These are phyloP conservation scores for Silurus glanis DNA, from an alignment of 2,113 vertebrate genomes.

Conservation along the genomic window DNA sequence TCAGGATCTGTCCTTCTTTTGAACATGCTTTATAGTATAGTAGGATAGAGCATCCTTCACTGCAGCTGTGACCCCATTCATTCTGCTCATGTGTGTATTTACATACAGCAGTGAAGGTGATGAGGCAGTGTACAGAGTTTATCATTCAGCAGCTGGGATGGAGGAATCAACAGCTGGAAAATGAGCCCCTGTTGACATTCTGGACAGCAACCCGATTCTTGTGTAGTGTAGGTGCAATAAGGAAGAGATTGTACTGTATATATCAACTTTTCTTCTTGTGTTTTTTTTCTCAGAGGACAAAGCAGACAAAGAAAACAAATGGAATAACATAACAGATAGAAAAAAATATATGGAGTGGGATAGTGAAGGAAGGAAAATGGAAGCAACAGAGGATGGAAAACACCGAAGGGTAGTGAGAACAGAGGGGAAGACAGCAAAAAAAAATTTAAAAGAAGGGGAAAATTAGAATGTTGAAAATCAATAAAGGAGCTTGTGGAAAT, in stretches of 20 bases:
- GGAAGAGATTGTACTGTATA: neutral
- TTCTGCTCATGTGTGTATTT: constrained; percentile 56
- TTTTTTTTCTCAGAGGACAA: neutral
- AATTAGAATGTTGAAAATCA: too few species aligned
- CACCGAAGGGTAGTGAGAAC: too few species aligned
- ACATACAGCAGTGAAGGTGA: constrained; percentile 61
- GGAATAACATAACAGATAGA: neutral
- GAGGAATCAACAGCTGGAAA: neutral
- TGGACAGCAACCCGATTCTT: neutral
- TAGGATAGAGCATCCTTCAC: constrained; percentile 46
- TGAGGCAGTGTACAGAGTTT: neutral
- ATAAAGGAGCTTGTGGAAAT: too few species aligned
- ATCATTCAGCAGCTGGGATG: neutral
- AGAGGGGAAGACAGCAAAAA: too few species aligned
- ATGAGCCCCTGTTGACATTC: constrained; percentile 1
- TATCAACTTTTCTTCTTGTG: neutral
- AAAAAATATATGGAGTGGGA: too few species aligned
- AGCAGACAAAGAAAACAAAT: neutral
- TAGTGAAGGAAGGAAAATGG: too few species aligned
- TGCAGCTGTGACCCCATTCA: constrained; percentile 48
- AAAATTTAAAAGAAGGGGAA: too few species aligned
- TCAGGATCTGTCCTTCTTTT: constrained; percentile 15
- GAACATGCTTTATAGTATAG: neutral
- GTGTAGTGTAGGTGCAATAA: neutral
- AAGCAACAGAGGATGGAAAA: too few species aligned